Percentiles rank a stretch among this genome's conserved stretches.
Conservation (phyloP, 2,113 vertebrate species). For the Psilopsiagon aurifrons region DNA sequence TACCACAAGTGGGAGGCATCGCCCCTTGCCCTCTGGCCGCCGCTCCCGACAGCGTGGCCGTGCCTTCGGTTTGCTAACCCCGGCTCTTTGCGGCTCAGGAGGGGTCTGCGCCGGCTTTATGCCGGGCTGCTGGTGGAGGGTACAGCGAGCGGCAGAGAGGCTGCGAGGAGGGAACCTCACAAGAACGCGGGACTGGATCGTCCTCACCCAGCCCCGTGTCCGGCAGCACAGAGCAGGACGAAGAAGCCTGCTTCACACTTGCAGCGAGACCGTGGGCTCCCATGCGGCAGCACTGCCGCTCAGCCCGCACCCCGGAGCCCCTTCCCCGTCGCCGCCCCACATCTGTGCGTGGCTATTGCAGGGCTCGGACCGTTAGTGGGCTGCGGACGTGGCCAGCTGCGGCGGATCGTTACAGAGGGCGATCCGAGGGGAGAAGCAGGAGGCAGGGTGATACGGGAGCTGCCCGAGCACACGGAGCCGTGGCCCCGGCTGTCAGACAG, state of each 20-base stretch:
- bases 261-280: fast-evolving
- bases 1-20: fast-evolving
- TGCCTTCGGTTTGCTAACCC: fast-evolving
- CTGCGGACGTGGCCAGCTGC: fast-evolving
- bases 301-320: fast-evolving
- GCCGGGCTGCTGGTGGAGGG: not conserved
- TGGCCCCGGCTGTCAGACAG: fast-evolving
- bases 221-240: fast-evolving
- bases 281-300: fast-evolving
- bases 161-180: not conserved
- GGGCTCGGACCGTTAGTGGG: fast-evolving
- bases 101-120: fast-evolving
- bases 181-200: fast-evolving
- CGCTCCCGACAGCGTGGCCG: fast-evolving
- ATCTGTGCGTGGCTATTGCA: not conserved
- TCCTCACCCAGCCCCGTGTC: not conserved
- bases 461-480: not conserved
- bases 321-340: fast-evolving
- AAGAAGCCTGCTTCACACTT: not conserved
- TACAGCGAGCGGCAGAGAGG: fast-evolving
- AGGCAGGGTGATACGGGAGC: not conserved
- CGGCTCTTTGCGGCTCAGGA: fast-evolving
- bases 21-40: no score
- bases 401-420: not conserved
- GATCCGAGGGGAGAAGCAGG: not conserved